phyloP scores from a whole-genome alignment of 2,113 vertebrate species.

The Dendrocopos noguchii region DNA sequence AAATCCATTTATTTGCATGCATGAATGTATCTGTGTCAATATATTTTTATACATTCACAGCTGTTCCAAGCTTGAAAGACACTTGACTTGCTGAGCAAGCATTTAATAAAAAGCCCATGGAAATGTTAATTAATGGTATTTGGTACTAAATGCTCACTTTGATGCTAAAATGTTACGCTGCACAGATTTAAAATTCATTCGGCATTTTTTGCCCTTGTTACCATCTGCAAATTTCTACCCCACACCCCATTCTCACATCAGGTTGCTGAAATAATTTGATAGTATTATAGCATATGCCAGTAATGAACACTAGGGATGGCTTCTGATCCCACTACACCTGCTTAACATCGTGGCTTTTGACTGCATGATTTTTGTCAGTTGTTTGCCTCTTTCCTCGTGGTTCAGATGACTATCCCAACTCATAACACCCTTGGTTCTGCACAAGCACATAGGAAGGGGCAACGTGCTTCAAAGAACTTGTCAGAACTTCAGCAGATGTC shows the following conservation, averaged over 20 bases:
- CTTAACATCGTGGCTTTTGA: background rate
- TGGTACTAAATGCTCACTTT: conserved; percentile 72
- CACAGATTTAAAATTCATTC: conserved; percentile 60
- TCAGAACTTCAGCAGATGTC: background rate
- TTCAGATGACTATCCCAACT: background rate
- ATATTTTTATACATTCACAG: conserved; percentile 72
- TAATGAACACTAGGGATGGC: conserved; percentile 13
- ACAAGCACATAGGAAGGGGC: background rate
- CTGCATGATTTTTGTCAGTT: background rate
- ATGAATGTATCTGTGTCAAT: conserved; percentile 61
- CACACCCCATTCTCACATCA: conserved; percentile 66
- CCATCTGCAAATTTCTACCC: conserved; percentile 62
- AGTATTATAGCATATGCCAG: conserved; percentile 45
- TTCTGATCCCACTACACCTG: conserved; percentile 45
- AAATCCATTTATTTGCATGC: conserved; percentile 69
- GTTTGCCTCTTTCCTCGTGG: background rate
- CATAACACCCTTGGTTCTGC: background rate
- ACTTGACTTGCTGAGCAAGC: conserved; percentile 72
- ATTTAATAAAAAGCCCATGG: conserved; percentile 69
- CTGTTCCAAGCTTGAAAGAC: conserved; percentile 64
- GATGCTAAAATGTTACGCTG: conserved; percentile 66
- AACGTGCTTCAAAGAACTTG: background rate
- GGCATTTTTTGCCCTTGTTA: conserved; percentile 67
- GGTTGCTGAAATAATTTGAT: conserved; percentile 61
- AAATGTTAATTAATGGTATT: conserved; percentile 73